phyloP scores from a whole-genome alignment of 1,140 invertebrate species.

The Varroa destructor region DNA sequence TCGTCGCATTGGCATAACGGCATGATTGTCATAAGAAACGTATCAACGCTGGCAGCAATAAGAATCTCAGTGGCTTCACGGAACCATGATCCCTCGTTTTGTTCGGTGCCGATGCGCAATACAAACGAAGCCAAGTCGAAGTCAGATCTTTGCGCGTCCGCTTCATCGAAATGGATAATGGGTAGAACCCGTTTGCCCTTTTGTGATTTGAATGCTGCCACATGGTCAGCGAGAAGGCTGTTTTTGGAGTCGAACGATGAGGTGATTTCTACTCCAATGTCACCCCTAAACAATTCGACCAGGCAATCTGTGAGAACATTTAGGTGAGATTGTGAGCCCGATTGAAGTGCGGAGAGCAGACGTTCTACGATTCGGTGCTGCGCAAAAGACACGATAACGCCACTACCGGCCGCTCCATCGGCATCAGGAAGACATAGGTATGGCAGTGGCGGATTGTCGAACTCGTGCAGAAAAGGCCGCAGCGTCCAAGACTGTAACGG shows the following conservation, averaged over 20 bases:
- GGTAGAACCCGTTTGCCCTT: neutral
- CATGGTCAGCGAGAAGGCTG: neutral
- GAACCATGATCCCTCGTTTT: neutral
- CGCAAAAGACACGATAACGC: constrained; percentile 6
- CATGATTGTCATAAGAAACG: constrained; percentile 3
- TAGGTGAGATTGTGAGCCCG: neutral
- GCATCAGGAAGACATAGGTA: neutral
- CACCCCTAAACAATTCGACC: neutral
- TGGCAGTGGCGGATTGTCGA: neutral
- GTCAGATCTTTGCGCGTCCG: neutral
- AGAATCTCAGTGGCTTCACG: neutral
- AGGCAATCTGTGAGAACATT: constrained; percentile 7
- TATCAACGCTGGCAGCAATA: neutral
- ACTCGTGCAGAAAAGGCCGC: constrained; percentile 12
- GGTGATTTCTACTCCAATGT: neutral
- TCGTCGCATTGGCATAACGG: neutral
- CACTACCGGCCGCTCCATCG: neutral
- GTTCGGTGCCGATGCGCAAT: neutral
- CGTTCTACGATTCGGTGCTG: constrained; percentile 2
- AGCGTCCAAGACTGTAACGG: constrained; percentile 15
- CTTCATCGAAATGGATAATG: neutral
- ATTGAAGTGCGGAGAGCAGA: neutral
- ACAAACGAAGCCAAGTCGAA: neutral
- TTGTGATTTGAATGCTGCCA: neutral
- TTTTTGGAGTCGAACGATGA: neutral